These are phyloP conservation scores for Formica aserva DNA, from an alignment of 2,888 invertebrate genomes.

Conservation along the genomic window DNA sequence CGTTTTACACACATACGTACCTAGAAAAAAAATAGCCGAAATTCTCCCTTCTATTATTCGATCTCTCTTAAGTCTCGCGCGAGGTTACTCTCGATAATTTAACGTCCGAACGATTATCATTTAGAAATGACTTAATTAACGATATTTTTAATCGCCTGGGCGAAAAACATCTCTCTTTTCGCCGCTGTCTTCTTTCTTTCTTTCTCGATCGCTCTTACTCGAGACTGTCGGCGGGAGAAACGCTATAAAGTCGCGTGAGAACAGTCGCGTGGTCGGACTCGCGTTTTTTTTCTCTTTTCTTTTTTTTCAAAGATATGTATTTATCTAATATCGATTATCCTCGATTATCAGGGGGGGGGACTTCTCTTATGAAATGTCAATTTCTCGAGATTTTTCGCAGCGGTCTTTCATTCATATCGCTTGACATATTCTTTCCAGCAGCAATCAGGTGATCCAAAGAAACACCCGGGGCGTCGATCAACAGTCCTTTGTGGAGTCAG, in stretches of 20 bases:
- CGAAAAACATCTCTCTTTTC: slow-evolving; percentile 1
- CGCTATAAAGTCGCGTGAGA: slow-evolving; percentile 1
- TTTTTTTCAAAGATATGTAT: slow-evolving; percentile 15
- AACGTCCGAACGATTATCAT: slow-evolving; percentile 56
- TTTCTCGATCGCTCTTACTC: slow-evolving; percentile 39
- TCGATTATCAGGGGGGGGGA: background rate
- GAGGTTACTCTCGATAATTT: background rate
- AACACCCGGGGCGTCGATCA: background rate
- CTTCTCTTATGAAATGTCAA: slow-evolving; percentile 14
- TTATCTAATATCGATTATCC: background rate
- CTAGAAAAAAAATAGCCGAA: slow-evolving; percentile 11
- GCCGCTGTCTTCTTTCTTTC: background rate
- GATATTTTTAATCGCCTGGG: slow-evolving; percentile 15
- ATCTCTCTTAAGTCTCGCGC: slow-evolving; percentile 15
- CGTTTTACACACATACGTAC: slow-evolving; percentile 43
- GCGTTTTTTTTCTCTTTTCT: slow-evolving; percentile 34
- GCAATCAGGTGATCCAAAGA: background rate
- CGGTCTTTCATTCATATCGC: slow-evolving; percentile 34
- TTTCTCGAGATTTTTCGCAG: slow-evolving; percentile 18
- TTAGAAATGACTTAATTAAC: slow-evolving; percentile 39
- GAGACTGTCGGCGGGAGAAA: slow-evolving; percentile 19
- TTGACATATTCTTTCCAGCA: slow-evolving; percentile 24
- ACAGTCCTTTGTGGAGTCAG: background rate
- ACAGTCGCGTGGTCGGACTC: slow-evolving; percentile 50
- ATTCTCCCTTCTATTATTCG: slow-evolving; percentile 9